phyloP scores from a whole-genome alignment of 2,888 invertebrate species.

The Rhodophaea formosa region DNA sequence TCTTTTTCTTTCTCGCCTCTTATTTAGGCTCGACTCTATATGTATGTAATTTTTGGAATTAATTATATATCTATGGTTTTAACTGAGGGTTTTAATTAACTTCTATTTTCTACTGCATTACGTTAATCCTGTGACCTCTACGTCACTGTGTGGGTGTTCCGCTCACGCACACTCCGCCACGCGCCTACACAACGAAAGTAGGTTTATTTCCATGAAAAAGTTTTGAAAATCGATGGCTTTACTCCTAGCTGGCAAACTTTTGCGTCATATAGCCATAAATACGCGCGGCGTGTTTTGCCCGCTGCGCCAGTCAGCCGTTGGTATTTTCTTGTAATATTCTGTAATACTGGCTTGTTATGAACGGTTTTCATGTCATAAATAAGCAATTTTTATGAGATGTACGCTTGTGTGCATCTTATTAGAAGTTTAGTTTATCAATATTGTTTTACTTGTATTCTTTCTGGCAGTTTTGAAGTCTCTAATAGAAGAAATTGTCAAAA shows the following conservation, averaged over 20 bases:
- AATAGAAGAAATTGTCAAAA: too few relatives aligned
- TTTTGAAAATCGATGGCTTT: slow-evolving; percentile 82
- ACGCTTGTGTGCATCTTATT: neutral
- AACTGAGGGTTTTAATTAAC: too few relatives aligned
- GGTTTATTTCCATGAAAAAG: slow-evolving; percentile 82
- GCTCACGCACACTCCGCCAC: slow-evolving; percentile 52
- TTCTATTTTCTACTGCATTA: slow-evolving; percentile 6
- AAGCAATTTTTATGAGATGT: neutral
- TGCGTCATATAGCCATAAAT: slow-evolving; percentile 79
- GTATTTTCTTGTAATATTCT: slow-evolving; percentile 58
- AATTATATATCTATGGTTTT: too few relatives aligned
- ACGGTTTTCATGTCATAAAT: slow-evolving; percentile 32
- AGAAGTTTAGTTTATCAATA: neutral
- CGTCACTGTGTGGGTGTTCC: slow-evolving; percentile 48
- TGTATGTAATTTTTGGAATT: too few relatives aligned
- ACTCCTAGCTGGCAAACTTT: slow-evolving; percentile 79
- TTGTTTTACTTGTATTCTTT: neutral
- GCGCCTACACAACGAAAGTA: slow-evolving; percentile 74
- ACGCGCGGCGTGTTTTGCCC: slow-evolving; percentile 71
- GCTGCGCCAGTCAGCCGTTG: slow-evolving; percentile 50
- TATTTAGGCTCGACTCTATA: too few relatives aligned
- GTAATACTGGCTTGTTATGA: slow-evolving; percentile 44
- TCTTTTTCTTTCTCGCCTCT: too few relatives aligned
- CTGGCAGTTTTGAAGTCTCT: neutral
- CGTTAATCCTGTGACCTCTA: slow-evolving; percentile 62